These are phyloP conservation scores for Pseudococcus viburni DNA, from an alignment of 2,888 invertebrate species.

Conservation along the genomic window DNA sequence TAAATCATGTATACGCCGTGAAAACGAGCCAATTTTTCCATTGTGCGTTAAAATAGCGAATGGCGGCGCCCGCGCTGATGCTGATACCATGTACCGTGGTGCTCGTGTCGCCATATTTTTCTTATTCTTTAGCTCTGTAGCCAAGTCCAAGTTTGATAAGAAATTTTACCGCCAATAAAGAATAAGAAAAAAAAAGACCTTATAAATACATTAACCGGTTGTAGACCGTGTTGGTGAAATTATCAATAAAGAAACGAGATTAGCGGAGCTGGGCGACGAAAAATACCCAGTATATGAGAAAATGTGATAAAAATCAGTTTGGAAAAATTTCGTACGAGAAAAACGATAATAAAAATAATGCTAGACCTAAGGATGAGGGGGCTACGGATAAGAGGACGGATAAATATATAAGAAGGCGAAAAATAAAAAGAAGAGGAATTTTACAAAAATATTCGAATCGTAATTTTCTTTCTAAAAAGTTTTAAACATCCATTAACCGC, in stretches of 20 bases:
- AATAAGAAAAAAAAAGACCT: not conserved
- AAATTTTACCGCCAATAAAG: not conserved
- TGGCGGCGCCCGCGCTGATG: too few relatives aligned
- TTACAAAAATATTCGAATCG: conserved; percentile 48
- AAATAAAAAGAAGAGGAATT: conserved; percentile 45
- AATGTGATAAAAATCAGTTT: conserved; percentile 38
- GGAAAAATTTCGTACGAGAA: not conserved
- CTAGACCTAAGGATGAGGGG: not conserved
- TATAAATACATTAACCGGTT: not conserved
- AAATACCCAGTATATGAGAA: not conserved
- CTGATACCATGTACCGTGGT: conserved; percentile 16
- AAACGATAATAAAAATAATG: not conserved
- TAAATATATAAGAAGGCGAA: not conserved
- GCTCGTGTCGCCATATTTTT: conserved; percentile 21
- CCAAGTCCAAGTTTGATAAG: not conserved
- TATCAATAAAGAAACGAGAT: not conserved
- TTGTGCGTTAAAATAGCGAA: not conserved
- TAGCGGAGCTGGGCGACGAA: not conserved
- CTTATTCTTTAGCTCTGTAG: not conserved
- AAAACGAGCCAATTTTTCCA: conserved; percentile 57
- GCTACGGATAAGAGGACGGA: not conserved
- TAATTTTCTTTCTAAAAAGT: conserved; percentile 57
- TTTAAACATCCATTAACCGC: conserved; percentile 55
- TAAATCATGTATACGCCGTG: conserved; percentile 27
- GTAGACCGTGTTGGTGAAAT: not conserved